Conservation (phyloP, 2,888 invertebrate species). For the Gari tellinella region DNA sequence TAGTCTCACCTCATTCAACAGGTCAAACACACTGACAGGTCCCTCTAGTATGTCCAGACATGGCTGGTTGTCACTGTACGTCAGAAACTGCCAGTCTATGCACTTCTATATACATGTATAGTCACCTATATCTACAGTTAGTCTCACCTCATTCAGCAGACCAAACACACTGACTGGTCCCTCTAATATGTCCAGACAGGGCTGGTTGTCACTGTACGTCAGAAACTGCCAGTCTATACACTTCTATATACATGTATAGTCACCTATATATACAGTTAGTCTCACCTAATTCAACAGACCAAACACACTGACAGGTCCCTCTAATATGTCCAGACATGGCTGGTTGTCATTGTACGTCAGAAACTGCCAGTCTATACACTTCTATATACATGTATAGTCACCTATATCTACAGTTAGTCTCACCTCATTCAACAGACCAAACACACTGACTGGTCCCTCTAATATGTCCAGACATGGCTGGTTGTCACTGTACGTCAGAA, state of each 20-base stretch:
- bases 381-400: conserved; percentile 74
- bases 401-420: no score
- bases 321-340: conserved; percentile 94
- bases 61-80: conserved; percentile 95
- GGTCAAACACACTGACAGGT: conserved; percentile 72
- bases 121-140: no score
- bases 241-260: conserved; percentile 75
- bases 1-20: conserved; percentile 80
- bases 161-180: conserved; percentile 75
- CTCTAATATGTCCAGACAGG: conserved; percentile 95
- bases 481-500: conserved; percentile 93
- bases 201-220: conserved; percentile 95
- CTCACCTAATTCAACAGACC: conserved; percentile 78
- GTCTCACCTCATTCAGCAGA: conserved; percentile 79
- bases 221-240: conserved; percentile 73
- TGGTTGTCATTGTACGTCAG: conserved; percentile 95
- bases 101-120: conserved; percentile 76
- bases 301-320: conserved; percentile 84
- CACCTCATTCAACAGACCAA: conserved; percentile 80
- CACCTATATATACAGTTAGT: no score
- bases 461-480: conserved; percentile 94
- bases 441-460: conserved; percentile 86
- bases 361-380: conserved; percentile 73
- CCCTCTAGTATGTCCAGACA: conserved; percentile 94
- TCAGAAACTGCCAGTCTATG: conserved; percentile 81